Percentiles rank a stretch among this genome's conserved stretches.
phyloP scores from a whole-genome alignment of 2,888 invertebrate genomes.

The Drosophila koepferae region DNA sequence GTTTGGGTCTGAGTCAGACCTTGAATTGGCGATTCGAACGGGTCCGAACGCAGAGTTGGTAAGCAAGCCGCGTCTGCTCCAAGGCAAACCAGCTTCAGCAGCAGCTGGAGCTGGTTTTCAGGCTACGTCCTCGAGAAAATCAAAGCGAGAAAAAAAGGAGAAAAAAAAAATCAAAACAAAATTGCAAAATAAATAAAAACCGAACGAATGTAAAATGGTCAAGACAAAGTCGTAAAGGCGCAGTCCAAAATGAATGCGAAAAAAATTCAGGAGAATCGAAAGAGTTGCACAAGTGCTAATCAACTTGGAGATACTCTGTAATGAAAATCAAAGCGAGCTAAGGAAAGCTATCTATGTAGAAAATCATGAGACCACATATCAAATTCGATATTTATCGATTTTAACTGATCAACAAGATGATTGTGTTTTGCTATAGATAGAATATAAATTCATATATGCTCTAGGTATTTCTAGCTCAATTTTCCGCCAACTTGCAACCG shows the following conservation, averaged over 20 bases:
- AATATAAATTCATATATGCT: too few species aligned
- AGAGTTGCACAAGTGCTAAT: conserved; percentile 15
- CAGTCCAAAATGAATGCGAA: conserved; percentile 35
- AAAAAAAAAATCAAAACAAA: conserved; percentile 5
- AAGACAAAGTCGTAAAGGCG: conserved; percentile 49
- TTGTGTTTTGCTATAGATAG: too few species aligned
- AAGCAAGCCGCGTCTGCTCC: conserved; percentile 40
- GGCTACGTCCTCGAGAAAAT: conserved; percentile 73
- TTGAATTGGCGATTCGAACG: conserved; percentile 64
- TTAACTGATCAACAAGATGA: too few species aligned
- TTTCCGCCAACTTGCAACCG: neutral
- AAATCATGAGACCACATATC: too few species aligned
- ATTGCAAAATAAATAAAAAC: conserved; percentile 30
- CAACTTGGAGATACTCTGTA: conserved; percentile 15
- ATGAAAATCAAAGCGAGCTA: neutral
- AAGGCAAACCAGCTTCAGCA: conserved; percentile 76
- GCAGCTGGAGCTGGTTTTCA: conserved; percentile 67
- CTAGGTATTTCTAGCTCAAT: neutral
- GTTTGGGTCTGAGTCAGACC: conserved; percentile 72
- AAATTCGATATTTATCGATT: too few species aligned
- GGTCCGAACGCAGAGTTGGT: conserved; percentile 1
- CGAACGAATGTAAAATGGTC: conserved; percentile 55
- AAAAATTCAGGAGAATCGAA: conserved; percentile 18
- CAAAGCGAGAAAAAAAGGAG: conserved; percentile 31
- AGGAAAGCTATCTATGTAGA: too few species aligned